Percentiles rank a stretch among this genome's conserved stretches.
phyloP scores from a whole-genome alignment of 92 coral and sea anemone genomes.

The Pocillopora meandrina region DNA sequence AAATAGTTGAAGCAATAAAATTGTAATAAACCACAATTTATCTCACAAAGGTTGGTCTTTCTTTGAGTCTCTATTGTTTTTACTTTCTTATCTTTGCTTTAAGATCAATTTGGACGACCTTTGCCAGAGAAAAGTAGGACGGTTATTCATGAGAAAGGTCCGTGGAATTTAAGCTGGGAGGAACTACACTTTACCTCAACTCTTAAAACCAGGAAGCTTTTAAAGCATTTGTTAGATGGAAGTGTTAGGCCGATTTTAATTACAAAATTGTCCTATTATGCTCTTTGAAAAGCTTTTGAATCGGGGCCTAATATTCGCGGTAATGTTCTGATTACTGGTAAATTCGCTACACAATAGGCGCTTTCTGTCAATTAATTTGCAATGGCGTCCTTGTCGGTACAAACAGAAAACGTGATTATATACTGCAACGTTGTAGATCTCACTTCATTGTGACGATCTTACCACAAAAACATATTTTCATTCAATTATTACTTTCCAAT shows the following conservation, averaged over 20 bases:
- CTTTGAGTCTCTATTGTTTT: slow-evolving; percentile 28
- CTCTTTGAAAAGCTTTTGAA: slow-evolving; percentile 74
- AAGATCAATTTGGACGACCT: background rate
- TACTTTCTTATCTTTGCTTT: slow-evolving; percentile 28
- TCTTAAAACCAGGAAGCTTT: slow-evolving; percentile 34
- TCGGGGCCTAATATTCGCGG: slow-evolving; percentile 67
- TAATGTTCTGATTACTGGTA: slow-evolving; percentile 74
- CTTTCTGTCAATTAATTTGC: slow-evolving; percentile 76
- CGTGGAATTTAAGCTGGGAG: background rate
- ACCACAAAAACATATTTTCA: background rate
- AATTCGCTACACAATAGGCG: slow-evolving; percentile 61
- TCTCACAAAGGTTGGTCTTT: slow-evolving; percentile 21
- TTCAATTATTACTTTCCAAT: no score
- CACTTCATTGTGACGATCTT: background rate
- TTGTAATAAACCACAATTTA: slow-evolving; percentile 67
- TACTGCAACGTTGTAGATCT: background rate
- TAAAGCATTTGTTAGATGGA: slow-evolving; percentile 41
- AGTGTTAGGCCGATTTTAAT: slow-evolving; percentile 67
- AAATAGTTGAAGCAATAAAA: slow-evolving; percentile 55
- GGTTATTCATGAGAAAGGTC: background rate
- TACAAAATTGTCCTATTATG: slow-evolving; percentile 81
- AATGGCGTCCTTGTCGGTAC: slow-evolving; percentile 36
- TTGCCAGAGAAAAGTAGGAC: background rate
- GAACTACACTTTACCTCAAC: background rate
- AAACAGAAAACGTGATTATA: slow-evolving; percentile 20